Percentiles rank a stretch among this genome's conserved stretches.
Conservation (phyloP, 2,797 vertebrate genomes). For the Urocyon cinereoargenteus region DNA sequence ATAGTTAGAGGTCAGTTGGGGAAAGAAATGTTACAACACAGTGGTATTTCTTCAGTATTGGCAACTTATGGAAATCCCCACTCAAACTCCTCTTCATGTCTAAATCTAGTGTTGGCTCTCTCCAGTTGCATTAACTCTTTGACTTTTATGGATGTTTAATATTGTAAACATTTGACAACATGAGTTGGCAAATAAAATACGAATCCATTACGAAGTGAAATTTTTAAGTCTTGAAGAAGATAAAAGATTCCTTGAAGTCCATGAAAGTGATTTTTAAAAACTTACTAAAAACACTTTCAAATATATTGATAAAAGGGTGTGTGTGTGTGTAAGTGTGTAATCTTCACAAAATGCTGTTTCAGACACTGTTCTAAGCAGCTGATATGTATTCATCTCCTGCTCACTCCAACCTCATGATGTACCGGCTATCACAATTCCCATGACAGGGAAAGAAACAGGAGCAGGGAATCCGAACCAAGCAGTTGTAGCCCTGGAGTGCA, state of each 20-base stretch:
- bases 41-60: not conserved
- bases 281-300: not conserved
- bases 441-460: not conserved
- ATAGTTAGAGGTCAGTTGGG: not conserved
- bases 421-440: fast-evolving
- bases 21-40: not conserved
- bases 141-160: not conserved
- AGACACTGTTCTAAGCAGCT: not conserved
- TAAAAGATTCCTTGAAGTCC: not conserved
- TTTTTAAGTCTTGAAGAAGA: not conserved
- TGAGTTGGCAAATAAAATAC: not conserved
- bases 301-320: not conserved
- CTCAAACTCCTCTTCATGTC: not conserved
- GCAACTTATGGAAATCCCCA: not conserved
- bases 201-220: not conserved
- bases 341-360: not conserved
- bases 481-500: not conserved
- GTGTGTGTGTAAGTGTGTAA: not conserved
- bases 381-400: not conserved
- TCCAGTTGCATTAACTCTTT: not conserved
- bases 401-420: not conserved
- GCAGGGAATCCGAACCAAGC: not conserved
- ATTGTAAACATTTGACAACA: not conserved
- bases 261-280: not conserved
- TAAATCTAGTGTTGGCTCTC: not conserved